Conservation (phyloP, 1,140 invertebrate genomes). For the Himalopsyche phryganea region DNA sequence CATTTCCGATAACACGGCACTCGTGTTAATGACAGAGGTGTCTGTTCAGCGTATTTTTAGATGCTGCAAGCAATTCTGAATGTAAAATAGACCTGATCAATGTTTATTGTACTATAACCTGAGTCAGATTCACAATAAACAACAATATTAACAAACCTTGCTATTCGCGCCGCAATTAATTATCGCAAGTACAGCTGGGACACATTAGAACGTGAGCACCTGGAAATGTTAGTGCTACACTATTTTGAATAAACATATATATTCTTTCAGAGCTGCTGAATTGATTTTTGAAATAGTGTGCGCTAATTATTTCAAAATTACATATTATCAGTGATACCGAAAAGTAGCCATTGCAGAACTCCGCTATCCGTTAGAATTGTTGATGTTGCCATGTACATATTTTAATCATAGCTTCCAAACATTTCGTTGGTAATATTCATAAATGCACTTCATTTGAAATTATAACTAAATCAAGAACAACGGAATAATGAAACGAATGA, state of each 20-base stretch:
- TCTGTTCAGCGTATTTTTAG: neutral
- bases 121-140: neutral
- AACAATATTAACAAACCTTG: neutral
- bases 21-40: neutral
- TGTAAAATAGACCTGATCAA: neutral
- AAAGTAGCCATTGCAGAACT: too few species aligned
- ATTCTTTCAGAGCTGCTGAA: neutral
- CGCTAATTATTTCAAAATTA: neutral
- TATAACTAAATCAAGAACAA: too few species aligned
- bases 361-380: neutral
- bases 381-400: neutral
- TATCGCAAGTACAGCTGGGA: neutral
- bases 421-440: too few species aligned
- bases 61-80: neutral
- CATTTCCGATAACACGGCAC: neutral
- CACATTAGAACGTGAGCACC: neutral
- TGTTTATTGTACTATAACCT: neutral
- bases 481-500: too few species aligned
- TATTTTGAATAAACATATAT: neutral
- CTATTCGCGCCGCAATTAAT: conserved; percentile 3
- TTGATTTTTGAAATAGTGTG: neutral
- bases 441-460: too few species aligned
- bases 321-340: neutral
- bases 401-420: neutral
- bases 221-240: neutral